Evolutionary conservation across 1,140 invertebrate genomes (phyloP).

Genomic region (Macrobrachium nipponense): DNA sequence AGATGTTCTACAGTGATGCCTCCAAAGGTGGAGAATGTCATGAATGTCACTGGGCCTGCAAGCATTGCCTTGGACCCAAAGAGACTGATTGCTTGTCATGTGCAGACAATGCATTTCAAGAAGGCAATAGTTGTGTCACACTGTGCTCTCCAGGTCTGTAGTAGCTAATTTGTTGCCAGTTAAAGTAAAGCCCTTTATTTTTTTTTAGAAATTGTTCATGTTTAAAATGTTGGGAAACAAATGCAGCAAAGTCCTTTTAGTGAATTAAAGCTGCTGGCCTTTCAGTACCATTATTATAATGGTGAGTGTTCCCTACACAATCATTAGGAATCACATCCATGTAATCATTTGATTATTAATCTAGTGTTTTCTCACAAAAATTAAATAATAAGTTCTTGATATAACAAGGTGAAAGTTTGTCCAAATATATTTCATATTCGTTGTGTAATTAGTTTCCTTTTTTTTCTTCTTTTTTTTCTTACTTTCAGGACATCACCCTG

Average conservation of each 20-base stretch:
- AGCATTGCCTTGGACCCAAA: constrained; percentile 52
- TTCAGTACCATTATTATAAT: no score
- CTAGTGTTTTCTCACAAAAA: neutral
- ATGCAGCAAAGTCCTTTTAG: no score
- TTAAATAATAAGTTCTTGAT: neutral
- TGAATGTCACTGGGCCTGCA: constrained; percentile 61
- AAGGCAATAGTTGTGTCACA: constrained; percentile 52
- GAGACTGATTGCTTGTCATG: constrained; percentile 53
- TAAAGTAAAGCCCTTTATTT: no score
- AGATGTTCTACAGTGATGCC: constrained; percentile 50
- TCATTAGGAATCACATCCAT: no score
- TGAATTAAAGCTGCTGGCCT: no score
- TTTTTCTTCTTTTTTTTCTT: no score
- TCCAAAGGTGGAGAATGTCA: constrained; percentile 49
- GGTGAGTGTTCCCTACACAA: no score
- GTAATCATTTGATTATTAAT: no score
- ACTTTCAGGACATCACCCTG: constrained; percentile 27
- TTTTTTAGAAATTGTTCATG: no score
- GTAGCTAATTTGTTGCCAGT: neutral
- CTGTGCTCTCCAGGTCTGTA: constrained; percentile 54
- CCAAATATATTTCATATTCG: neutral
- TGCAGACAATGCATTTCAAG: constrained; percentile 28
- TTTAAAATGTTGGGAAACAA: no score
- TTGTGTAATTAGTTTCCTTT: no score
- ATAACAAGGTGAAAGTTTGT: neutral